Conservation (phyloP, 1,140 invertebrate genomes). For the Asbolus verrucosus region DNA sequence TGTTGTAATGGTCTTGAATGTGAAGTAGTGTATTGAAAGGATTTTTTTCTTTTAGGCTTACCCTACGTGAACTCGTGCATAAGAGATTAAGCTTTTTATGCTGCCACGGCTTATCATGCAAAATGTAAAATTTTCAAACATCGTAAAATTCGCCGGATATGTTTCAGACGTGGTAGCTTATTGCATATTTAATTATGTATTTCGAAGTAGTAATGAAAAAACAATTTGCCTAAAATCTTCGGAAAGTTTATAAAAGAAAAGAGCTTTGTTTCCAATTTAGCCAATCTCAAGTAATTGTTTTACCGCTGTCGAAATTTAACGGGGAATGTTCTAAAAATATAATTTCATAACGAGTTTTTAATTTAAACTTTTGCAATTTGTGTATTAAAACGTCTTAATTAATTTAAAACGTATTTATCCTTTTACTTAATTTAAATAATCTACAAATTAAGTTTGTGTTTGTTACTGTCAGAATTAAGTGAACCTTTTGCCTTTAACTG, state of each 20-base stretch:
- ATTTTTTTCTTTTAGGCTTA: too few relatives aligned
- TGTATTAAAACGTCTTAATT: background rate
- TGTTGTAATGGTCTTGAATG: too few relatives aligned
- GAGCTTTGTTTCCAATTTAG: constrained; percentile 5
- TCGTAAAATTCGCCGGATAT: background rate
- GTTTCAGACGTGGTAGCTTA: background rate
- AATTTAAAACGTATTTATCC: background rate
- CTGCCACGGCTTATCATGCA: too few relatives aligned
- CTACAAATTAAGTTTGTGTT: too few relatives aligned
- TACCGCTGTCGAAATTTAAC: constrained; percentile 3
- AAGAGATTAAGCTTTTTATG: too few relatives aligned
- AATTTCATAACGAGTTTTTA: constrained; percentile 17
- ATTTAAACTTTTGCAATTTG: constrained; percentile 10
- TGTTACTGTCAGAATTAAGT: too few relatives aligned
- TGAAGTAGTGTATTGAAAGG: too few relatives aligned
- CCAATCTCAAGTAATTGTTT: background rate
- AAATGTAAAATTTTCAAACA: too few relatives aligned
- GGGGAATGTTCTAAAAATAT: constrained; percentile 3
- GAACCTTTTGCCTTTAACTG: too few relatives aligned
- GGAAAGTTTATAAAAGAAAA: background rate
- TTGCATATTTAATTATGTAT: background rate
- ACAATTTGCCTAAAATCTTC: background rate
- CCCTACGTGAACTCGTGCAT: too few relatives aligned
- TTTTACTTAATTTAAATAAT: background rate
- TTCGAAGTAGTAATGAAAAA: too few relatives aligned